A percentile compares a stretch with the other conserved stretches of the same genome.
Conservation (phyloP, 2,113 vertebrate genomes). For the Sardina pilchardus region DNA sequence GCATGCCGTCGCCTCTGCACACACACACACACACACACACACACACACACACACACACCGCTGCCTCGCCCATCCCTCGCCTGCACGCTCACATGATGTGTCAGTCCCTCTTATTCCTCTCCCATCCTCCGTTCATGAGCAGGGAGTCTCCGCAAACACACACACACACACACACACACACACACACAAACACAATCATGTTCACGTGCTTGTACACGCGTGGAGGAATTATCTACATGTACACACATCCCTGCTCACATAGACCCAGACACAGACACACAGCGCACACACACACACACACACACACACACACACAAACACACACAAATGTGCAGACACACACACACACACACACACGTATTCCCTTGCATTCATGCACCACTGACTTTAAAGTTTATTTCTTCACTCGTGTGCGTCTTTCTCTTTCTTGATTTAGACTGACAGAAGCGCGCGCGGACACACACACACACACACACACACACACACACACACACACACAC, state of each 20-base stretch:
- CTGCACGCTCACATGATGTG: not conserved
- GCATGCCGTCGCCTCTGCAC: too few relatives aligned
- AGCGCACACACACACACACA: not conserved
- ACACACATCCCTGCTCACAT: not conserved
- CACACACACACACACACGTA: not conserved
- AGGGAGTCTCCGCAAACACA: not conserved
- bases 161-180: not conserved
- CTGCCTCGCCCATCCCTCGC: not conserved
- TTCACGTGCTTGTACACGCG: not conserved
- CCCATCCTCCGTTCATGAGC: not conserved
- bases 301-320: not conserved
- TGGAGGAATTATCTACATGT: not conserved
- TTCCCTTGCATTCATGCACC: not conserved
- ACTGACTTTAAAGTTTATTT: not conserved
- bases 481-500: constrained; percentile 1
- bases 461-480: constrained; percentile 13
- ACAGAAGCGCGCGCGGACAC: not conserved
- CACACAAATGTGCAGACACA: not conserved
- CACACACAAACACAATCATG: not conserved
- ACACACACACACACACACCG: too few relatives aligned
- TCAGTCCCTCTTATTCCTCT: not conserved
- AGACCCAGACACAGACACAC: not conserved
- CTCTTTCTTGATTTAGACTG: not conserved
- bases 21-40: too few relatives aligned
- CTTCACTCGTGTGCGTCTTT: not conserved